Evolutionary conservation across 2,797 vertebrate species (phyloP).

Genomic region (Cryptoprocta ferox): DNA sequence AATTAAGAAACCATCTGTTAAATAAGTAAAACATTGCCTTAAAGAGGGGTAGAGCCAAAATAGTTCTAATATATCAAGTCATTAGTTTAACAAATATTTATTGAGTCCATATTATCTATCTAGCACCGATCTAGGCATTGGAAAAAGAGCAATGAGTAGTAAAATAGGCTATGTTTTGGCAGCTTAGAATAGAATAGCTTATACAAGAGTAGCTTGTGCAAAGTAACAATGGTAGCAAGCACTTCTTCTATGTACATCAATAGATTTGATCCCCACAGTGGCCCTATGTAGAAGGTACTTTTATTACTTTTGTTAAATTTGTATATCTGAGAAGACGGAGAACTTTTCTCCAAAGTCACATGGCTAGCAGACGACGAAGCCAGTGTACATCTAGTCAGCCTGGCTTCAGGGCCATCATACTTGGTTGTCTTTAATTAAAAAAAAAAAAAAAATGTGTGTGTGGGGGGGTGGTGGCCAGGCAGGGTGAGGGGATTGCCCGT

Average conservation of each 20-base stretch:
- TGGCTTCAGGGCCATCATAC: not conserved
- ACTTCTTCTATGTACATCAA: not conserved
- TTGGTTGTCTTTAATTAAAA: not conserved
- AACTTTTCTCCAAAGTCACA: not conserved
- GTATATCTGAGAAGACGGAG: not conserved
- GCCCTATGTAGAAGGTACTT: not conserved
- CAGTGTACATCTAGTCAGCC: fast-evolving
- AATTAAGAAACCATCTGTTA: constrained; percentile 18
- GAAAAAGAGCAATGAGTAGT: not conserved
- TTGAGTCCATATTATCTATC: not conserved
- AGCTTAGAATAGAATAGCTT: not conserved
- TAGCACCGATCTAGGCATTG: not conserved
- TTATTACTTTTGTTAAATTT: not conserved
- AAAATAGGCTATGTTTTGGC: not conserved
- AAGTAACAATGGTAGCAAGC: not conserved
- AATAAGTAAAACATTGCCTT: constrained; percentile 14
- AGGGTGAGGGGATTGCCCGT: fast-evolving
- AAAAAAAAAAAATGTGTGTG: not conserved
- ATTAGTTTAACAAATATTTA: not conserved
- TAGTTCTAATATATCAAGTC: not conserved
- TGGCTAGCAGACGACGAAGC: fast-evolving
- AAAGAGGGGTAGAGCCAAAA: not conserved
- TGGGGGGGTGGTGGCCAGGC: not conserved
- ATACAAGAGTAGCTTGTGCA: not conserved
- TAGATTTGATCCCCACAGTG: not conserved